A percentile compares a stretch with the other conserved stretches of the same genome.
Conservation (phyloP, 2,888 invertebrate genomes). For the Halictus quadricinctus region DNA sequence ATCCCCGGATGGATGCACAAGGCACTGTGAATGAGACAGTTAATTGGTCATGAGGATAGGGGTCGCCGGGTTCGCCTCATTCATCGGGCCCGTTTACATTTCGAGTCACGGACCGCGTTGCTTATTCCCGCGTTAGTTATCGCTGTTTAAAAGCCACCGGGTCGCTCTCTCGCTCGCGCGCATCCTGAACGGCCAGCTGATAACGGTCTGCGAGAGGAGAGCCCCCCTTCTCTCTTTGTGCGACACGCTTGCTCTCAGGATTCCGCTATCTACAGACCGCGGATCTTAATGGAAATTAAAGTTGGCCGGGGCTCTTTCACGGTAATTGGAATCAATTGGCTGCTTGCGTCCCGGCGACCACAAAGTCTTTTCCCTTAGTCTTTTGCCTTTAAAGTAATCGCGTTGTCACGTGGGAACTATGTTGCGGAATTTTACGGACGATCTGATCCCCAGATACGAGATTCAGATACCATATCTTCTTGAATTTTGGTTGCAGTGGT, state of each 20-base stretch:
- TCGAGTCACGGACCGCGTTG: constrained; percentile 31
- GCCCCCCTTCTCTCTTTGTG: not conserved
- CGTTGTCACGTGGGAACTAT: not conserved
- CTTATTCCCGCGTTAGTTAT: constrained; percentile 50
- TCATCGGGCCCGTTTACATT: constrained; percentile 44
- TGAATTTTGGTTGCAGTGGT: not conserved
- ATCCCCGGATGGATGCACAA: constrained; percentile 38
- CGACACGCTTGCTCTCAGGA: not conserved
- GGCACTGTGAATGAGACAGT: constrained; percentile 53
- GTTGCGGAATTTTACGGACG: not conserved
- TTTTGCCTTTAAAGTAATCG: not conserved
- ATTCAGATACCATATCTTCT: not conserved
- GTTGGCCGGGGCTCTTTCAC: not conserved
- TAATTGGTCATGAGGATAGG: constrained; percentile 52
- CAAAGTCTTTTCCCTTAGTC: not conserved
- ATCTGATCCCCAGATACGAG: not conserved
- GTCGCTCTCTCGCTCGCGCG: not conserved
- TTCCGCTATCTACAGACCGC: not conserved
- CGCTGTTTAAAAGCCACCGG: constrained; percentile 28
- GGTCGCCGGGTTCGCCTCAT: not conserved
- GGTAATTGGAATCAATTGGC: constrained; percentile 7
- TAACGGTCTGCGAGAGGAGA: constrained; percentile 12
- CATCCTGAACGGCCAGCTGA: constrained; percentile 1
- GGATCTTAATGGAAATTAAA: constrained; percentile 10
- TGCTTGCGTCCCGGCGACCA: not conserved